Percentiles rank a stretch among this genome's conserved stretches.
These are phyloP conservation scores for Camelus bactrianus DNA, from an alignment of 2,113 vertebrate genomes.

Conservation along the genomic window DNA sequence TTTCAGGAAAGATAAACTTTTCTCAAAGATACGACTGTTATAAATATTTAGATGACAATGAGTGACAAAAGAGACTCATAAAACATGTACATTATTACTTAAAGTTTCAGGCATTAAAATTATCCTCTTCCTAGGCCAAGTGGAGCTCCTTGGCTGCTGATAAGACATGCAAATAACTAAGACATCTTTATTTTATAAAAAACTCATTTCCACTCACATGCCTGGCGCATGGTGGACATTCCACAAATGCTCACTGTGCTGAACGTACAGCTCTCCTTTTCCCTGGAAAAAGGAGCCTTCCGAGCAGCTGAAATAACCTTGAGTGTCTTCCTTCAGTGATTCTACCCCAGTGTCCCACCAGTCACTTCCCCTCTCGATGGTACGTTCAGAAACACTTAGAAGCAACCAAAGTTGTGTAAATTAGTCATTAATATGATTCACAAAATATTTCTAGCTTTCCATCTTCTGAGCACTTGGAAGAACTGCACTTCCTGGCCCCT, in stretches of 20 bases:
- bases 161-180: slow-evolving; percentile 45
- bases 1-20: slow-evolving; percentile 2
- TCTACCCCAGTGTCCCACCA: neutral
- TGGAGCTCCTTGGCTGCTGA: slow-evolving; percentile 4
- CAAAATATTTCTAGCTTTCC: neutral
- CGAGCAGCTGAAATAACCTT: neutral
- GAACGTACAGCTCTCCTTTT: slow-evolving; percentile 38
- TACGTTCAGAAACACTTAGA: neutral
- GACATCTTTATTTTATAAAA: slow-evolving; percentile 73
- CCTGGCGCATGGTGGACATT: slow-evolving; percentile 54
- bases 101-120: slow-evolving; percentile 48
- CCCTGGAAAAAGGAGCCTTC: neutral
- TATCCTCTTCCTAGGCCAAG: slow-evolving; percentile 37
- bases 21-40: slow-evolving; percentile 6
- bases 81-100: slow-evolving; percentile 17
- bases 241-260: slow-evolving; percentile 36
- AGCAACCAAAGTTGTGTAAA: neutral
- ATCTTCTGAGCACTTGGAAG: neutral
- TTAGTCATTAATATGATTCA: neutral
- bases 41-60: slow-evolving; percentile 21
- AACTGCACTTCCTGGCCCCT: neutral
- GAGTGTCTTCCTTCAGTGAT: neutral
- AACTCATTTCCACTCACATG: slow-evolving; percentile 47
- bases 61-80: slow-evolving; percentile 36
- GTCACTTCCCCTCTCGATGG: neutral